Conservation (phyloP, 1,140 invertebrate species). For the Drosophila sp. region DNA sequence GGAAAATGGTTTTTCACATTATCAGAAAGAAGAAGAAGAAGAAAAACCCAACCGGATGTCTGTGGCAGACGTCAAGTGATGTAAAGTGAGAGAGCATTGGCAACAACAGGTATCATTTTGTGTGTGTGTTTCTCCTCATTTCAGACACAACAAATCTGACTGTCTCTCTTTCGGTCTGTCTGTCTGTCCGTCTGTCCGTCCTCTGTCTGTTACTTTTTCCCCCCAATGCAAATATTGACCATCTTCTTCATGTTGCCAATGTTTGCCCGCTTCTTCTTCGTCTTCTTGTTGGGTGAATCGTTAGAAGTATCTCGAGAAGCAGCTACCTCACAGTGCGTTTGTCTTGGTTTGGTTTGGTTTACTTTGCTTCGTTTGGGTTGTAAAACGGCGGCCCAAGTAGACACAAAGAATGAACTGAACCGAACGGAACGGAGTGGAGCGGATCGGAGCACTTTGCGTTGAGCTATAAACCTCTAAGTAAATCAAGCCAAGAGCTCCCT, state of each 20-base stretch:
- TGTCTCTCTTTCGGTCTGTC: constrained; percentile 4
- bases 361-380: constrained; percentile 44
- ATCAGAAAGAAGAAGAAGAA: background rate
- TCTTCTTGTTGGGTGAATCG: constrained; percentile 35
- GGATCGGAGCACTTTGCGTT: background rate
- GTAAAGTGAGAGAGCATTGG: constrained; percentile 32
- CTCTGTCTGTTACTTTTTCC: constrained; percentile 43
- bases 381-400: constrained; percentile 47
- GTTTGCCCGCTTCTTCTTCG: constrained; percentile 36
- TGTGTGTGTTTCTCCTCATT: constrained; percentile 6
- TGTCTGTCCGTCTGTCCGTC: constrained; percentile 34
- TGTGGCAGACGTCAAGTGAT: constrained; percentile 31
- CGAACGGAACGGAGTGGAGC: background rate
- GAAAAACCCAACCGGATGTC: constrained; percentile 38
- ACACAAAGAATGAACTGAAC: background rate
- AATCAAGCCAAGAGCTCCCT: constrained; percentile 1
- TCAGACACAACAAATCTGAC: constrained; percentile 26
- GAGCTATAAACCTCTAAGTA: constrained; percentile 45
- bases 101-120: constrained; percentile 48
- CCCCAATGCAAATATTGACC: constrained; percentile 75
- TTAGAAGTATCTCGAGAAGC: constrained; percentile 54
- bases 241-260: constrained; percentile 53
- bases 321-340: constrained; percentile 70
- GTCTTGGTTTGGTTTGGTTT: constrained; percentile 7
- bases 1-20: constrained; percentile 23